Base-by-base conservation (phyloP, 1,140 invertebrate species). In the Neodiprion lecontei region DNA sequence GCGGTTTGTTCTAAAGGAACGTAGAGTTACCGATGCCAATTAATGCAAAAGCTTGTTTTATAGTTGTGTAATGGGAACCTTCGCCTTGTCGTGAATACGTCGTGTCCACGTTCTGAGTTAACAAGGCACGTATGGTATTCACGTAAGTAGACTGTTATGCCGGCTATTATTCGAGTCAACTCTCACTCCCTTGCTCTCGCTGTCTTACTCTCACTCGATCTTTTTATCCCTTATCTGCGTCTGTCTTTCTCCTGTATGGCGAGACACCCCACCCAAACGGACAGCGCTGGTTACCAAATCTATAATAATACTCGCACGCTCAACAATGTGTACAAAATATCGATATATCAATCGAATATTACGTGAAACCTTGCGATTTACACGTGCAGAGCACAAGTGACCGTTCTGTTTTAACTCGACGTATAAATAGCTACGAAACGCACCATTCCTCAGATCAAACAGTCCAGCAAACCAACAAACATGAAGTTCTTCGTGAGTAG, bases 401-500 rank as follows among this genome's bases (percentile, higher is more conserved):
- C 53, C 11, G 53, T 61, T 5, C 53, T 61, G n/a, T 61, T 61
- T 61, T 61, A 61, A 40, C n/a, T 61, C 53, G 53, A 61, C 53
- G n/a, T 61, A 61, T 61, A 61, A 61, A 61, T 61, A 61, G 53
- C 53, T 61, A 61, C 53, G 11, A 17, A 61, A 61, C 53, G 11
- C 53, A 17, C 53, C 53, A 61, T 61, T 61, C 53, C 53, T 70
- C 83, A 81, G 80, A 86, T 79, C 83, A 69, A 69, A 83, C 80
- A 76, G 79, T 81, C 53, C 73, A 70, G 40, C 79, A 67, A 69
- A 75, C 79, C 79, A 80, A 73, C 80, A 76, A 85, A 81, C 82
- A 86, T 84, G 85, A 84, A 79, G 77, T 79, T 82, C 79, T 78
- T 86, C 49, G 85, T 86, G 82, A 86, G 85, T 86, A 84, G 11